Conservation (phyloP, 2,888 invertebrate genomes). For the Cordylochernes scorpioides region DNA sequence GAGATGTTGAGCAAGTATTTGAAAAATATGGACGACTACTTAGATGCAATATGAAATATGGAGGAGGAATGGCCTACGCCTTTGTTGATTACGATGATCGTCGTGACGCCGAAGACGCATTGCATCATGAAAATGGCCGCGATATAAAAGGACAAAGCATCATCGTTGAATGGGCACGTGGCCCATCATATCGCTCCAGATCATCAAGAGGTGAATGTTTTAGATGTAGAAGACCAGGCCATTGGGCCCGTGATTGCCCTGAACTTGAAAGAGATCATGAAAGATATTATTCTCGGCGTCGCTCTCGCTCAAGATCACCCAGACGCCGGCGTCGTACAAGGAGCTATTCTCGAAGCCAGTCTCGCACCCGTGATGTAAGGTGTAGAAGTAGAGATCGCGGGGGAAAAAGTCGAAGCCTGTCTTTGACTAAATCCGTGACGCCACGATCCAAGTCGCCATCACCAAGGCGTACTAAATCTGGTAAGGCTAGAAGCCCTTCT, state of each 20-base stretch:
- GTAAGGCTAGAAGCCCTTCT: too few species aligned
- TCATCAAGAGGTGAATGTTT: too few species aligned
- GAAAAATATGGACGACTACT: constrained; percentile 22
- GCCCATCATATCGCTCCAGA: constrained; percentile 20
- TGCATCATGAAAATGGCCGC: constrained; percentile 24
- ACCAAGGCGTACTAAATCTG: too few species aligned
- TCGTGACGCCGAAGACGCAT: constrained; percentile 24
- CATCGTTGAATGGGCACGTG: constrained; percentile 24
- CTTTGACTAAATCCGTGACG: too few species aligned
- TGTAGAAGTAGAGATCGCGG: too few species aligned
- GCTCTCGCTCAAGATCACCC: constrained; percentile 12
- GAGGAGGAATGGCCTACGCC: constrained; percentile 21
- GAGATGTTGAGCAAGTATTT: constrained; percentile 23
- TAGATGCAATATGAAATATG: constrained; percentile 25
- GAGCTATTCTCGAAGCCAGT: too few species aligned
- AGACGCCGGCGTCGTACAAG: too few species aligned
- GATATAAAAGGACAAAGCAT: constrained; percentile 22
- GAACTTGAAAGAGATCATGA: constrained; percentile 14
- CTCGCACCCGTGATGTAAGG: too few species aligned
- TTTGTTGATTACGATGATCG: constrained; percentile 25
- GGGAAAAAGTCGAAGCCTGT: too few species aligned
- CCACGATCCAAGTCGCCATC: too few species aligned
- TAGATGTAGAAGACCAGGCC: constrained; percentile 22
- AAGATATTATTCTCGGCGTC: constrained; percentile 7
- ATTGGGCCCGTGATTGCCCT: constrained; percentile 24